A percentile compares a stretch with the other conserved stretches of the same genome.
Evolutionary conservation across 1,140 invertebrate species (phyloP).

Genomic region (Drosophila pruinosa): DNA sequence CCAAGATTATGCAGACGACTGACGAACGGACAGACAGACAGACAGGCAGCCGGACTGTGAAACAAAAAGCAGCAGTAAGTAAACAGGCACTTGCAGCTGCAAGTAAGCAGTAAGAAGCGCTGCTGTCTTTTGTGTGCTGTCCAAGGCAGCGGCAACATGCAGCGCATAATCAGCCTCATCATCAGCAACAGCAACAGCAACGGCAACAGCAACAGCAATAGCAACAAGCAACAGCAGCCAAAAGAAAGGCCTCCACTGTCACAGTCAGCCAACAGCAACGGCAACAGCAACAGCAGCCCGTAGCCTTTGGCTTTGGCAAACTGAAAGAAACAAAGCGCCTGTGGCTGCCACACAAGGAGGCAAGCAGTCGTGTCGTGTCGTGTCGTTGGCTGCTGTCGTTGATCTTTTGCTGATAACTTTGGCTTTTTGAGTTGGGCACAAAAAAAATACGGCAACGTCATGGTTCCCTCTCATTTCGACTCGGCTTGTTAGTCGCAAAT

Average conservation of each 20-base stretch:
- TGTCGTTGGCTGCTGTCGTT: constrained; percentile 49
- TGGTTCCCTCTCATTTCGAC: not conserved
- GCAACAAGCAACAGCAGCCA: constrained; percentile 18
- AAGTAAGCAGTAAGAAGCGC: constrained; percentile 53
- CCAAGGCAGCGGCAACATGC: constrained; percentile 64
- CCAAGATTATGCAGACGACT: constrained; percentile 66
- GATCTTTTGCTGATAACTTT: constrained; percentile 80
- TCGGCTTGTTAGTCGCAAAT: constrained; percentile 23
- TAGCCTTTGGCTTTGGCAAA: constrained; percentile 53
- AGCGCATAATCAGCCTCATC: constrained; percentile 78
- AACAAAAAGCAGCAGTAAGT: constrained; percentile 55
- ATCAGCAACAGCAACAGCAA: constrained; percentile 42
- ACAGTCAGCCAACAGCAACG: constrained; percentile 12
- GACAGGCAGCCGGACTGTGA: constrained; percentile 13
- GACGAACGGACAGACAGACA: not conserved
- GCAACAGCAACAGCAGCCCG: constrained; percentile 38
- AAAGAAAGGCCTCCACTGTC: constrained; percentile 11
- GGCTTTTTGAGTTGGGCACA: constrained; percentile 57
- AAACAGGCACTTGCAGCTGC: constrained; percentile 40
- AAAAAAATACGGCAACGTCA: not conserved
- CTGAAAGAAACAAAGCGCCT: constrained; percentile 62
- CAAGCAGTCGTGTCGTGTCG: not conserved
- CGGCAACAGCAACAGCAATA: constrained; percentile 24
- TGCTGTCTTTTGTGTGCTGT: constrained; percentile 47
- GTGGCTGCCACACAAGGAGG: constrained; percentile 42